A percentile compares a stretch with the other conserved stretches of the same genome.
Conservation (phyloP, 2,113 vertebrate species). For the Chionis minor region DNA sequence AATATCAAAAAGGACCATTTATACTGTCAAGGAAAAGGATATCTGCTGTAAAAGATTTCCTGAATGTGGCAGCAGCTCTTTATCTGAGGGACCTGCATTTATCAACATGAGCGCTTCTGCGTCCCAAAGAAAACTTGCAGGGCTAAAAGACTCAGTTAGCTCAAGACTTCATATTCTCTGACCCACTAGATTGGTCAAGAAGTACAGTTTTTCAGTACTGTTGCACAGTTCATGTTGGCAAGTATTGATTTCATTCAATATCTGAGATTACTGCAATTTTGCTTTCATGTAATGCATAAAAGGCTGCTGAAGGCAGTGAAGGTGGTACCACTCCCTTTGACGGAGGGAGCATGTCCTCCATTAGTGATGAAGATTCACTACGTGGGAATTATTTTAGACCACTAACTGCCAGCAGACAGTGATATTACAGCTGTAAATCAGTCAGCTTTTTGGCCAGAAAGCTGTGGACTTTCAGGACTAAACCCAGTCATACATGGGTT, state of each 20-base stretch:
- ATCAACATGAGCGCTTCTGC: neutral
- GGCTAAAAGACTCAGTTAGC: neutral
- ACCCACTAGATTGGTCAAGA: neutral
- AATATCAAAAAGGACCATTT: neutral
- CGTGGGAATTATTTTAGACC: neutral
- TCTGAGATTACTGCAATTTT: neutral
- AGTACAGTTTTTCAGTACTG: neutral
- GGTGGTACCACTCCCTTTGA: neutral
- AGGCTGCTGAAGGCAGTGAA: neutral
- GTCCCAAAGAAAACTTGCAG: conserved; percentile 9
- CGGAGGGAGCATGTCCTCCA: neutral
- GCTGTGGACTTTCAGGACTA: neutral
- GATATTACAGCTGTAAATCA: neutral
- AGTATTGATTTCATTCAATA: conserved; percentile 54
- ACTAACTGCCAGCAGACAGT: neutral
- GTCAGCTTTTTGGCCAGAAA: neutral
- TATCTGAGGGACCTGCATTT: neutral
- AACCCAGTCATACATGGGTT: neutral
- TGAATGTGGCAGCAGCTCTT: neutral
- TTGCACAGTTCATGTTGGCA: neutral
- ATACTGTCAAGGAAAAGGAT: neutral
- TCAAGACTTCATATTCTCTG: conserved; percentile 2
- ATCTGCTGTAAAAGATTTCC: neutral
- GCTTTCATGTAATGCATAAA: neutral
- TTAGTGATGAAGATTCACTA: neutral